A percentile compares a stretch with the other conserved stretches of the same genome.
Evolutionary conservation across 2,888 invertebrate species (phyloP).

Genomic region (Neocrepidodera transversa): DNA sequence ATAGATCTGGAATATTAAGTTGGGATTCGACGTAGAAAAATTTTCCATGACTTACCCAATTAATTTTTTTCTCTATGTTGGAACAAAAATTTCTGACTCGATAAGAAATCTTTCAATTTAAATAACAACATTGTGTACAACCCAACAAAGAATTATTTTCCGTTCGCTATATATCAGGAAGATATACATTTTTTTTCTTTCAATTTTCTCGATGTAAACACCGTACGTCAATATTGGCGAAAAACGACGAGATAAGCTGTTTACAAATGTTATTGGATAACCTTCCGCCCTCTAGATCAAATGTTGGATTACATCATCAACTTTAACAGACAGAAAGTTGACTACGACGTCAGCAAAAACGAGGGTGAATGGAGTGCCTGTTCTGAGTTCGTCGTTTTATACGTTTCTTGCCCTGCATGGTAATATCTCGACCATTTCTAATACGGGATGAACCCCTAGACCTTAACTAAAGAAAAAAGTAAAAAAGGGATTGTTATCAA

Average conservation of each 20-base stretch:
- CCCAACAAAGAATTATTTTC: not conserved
- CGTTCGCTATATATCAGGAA: not conserved
- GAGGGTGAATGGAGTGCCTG: not conserved
- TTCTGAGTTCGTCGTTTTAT: not conserved
- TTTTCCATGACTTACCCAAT: too few species aligned
- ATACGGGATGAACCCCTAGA: not conserved
- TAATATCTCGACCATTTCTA: constrained; percentile 3
- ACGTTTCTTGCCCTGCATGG: constrained; percentile 7
- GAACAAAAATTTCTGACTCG: too few species aligned
- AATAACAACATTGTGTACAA: not conserved
- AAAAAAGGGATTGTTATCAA: too few species aligned
- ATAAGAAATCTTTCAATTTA: not conserved
- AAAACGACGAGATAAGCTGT: constrained; percentile 34
- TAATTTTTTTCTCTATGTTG: too few species aligned
- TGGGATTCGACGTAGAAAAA: too few species aligned
- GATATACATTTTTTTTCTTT: constrained; percentile 22
- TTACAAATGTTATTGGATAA: constrained; percentile 37
- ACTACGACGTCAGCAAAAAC: constrained; percentile 29
- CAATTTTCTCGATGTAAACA: constrained; percentile 32
- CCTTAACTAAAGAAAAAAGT: too few species aligned
- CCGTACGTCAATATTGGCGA: constrained; percentile 33
- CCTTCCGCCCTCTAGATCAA: constrained; percentile 34
- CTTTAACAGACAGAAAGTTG: constrained; percentile 35
- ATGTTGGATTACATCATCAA: constrained; percentile 35
- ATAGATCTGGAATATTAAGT: too few species aligned